phyloP scores from a whole-genome alignment of 1,140 invertebrate genomes.

The Dryas iulia region DNA sequence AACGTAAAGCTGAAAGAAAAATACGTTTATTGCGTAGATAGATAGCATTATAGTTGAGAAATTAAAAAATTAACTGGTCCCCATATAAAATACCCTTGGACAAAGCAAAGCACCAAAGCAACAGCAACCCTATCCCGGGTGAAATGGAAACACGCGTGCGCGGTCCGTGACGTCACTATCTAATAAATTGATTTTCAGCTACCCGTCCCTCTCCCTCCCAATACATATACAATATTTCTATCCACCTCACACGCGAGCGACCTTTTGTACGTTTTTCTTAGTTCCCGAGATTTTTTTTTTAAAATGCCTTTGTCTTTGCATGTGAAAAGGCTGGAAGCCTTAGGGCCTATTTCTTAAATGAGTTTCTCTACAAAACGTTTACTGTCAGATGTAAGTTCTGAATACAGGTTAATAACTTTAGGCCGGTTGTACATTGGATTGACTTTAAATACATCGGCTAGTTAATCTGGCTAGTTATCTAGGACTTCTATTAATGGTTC shows the following conservation, averaged over 20 bases:
- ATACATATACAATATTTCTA: conserved; percentile 27
- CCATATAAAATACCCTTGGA: neutral
- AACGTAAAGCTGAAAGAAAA: neutral
- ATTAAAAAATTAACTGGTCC: neutral
- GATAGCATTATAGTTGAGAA: neutral
- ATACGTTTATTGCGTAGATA: neutral
- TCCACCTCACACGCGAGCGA: conserved; percentile 67
- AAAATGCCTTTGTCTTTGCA: conserved; percentile 68
- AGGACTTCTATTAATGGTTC: conserved; percentile 18
- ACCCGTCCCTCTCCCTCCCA: conserved; percentile 53
- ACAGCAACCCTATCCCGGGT: conserved; percentile 72
- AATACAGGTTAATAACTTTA: conserved; percentile 24
- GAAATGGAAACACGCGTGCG: conserved; percentile 63
- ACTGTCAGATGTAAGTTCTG: conserved; percentile 23
- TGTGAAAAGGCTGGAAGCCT: conserved; percentile 61
- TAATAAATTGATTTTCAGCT: conserved; percentile 81
- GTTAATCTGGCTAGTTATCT: conserved; percentile 3
- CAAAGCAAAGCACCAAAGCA: neutral
- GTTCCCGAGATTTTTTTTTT: conserved; percentile 61
- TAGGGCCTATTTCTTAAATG: conserved; percentile 51
- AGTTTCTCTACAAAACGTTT: conserved; percentile 37
- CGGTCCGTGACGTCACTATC: conserved; percentile 74
- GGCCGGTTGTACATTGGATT: conserved; percentile 26
- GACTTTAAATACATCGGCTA: conserved; percentile 1
- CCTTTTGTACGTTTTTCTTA: conserved; percentile 74